Percentiles rank a stretch among this genome's conserved stretches.
phyloP scores from a whole-genome alignment of 2,888 invertebrate species.

The Oligia latruncula region DNA sequence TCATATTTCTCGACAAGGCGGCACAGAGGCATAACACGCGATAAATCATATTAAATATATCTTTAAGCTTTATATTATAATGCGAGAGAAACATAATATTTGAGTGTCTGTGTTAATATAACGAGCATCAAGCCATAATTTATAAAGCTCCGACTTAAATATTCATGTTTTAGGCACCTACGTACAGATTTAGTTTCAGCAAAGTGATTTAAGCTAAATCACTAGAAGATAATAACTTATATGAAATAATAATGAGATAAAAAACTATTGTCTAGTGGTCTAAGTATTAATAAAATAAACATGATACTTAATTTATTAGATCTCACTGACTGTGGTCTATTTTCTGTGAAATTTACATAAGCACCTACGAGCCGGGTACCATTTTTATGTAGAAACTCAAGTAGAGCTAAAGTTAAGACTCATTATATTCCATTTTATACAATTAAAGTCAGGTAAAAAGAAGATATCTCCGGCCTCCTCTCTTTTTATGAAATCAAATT shows the following conservation, averaged over 20 bases:
- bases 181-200: constrained; percentile 16
- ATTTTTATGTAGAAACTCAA: background rate
- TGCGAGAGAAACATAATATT: constrained; percentile 13
- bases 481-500: too few species aligned
- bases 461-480: too few species aligned
- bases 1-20: constrained; percentile 28
- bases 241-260: constrained; percentile 17
- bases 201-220: background rate
- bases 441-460: too few species aligned
- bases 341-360: constrained; percentile 24
- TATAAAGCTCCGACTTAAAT: constrained; percentile 19
- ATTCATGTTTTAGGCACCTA: constrained; percentile 4
- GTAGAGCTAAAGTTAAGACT: background rate
- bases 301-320: background rate
- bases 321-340: background rate
- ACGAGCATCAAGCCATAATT: constrained; percentile 30
- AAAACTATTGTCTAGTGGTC: constrained; percentile 15
- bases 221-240: constrained; percentile 15
- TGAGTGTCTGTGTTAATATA: constrained; percentile 21
- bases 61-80: constrained; percentile 15
- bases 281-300: constrained; percentile 11
- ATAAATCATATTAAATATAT: constrained; percentile 30
- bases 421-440: too few species aligned
- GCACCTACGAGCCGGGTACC: background rate
- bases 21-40: constrained; percentile 10